Base-by-base conservation (phyloP, 2,888 invertebrate species). In the Ormyrus rosae region DNA sequence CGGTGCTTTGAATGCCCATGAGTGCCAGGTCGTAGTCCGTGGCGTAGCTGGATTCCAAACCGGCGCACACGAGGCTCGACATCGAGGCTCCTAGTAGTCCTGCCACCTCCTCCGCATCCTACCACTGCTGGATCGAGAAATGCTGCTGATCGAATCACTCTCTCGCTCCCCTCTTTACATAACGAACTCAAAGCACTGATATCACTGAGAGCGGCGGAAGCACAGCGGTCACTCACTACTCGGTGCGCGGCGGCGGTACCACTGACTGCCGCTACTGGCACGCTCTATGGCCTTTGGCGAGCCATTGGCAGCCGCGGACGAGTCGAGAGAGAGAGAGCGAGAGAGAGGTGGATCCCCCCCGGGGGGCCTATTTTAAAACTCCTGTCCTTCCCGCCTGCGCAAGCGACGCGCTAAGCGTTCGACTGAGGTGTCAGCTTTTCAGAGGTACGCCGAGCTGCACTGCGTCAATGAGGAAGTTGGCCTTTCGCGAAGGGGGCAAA, bases 1-100 rank as follows among this genome's bases (percentile, higher is more conserved):
- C 88, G 78, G 91, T 91, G 80, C 88, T 91, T 90, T 91, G 91
- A 88, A 91, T 90, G 88, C 91, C 91, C 91, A 91, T 91, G 87
- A 89, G 84, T 81, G 83, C 45, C 69, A 69, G 67, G 19, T 70
- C 56, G 61, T 13, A 10, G 34, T 70, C 68, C 19, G 63, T 84
- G 82, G 84, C 83, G 83, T 83, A 84, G 85, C 85, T 85, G 77
- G 83, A 80, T 83, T 86, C 85, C 82, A 84, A 70, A 72, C 85
- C 85, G 72, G 84, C 80, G 81, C 83, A 86, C 83, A 84, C 83
- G 71, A 68, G 50, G 80, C 86, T 84, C 82, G 87, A 86, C 88
- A 89, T 88, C 85, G 84, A 19, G 11, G 45, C 11, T 53, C 53
- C 34, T 19, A 19, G n/a, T 13, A 9, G 53, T n/a, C 51, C 9